Base-by-base conservation (phyloP, 2,888 invertebrate species). In the Mongoloraphidia duomilia region DNA sequence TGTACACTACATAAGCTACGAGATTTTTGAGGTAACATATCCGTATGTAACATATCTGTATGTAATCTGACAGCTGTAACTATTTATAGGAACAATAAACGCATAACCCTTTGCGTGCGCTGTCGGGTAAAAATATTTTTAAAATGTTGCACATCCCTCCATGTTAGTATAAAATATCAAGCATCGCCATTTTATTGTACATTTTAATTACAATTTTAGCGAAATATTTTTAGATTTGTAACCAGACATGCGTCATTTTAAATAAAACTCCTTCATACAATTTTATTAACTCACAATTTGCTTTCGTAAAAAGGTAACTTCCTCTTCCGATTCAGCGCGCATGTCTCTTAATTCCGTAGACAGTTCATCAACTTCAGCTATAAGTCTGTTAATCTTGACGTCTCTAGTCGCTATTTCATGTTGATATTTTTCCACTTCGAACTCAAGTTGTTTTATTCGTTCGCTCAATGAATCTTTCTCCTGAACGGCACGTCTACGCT, bases 361-460 rank as follows among this genome's bases (percentile, higher is more conserved):
- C 59, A 86, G 70, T 59, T 83, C 75, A 61, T 82, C 83, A 58
- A 83, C 79, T 69, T 87, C 86, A 54, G 79, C 76, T 59, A 78
- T 79, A 62, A 86, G 70, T 52, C 85, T 73, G 70, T 74, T 75
- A 68, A 82, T 79, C 75, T 80, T 82, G 52, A 79, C 79, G 58
- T 82, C 82, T 63, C 79, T 80, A 59, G 80, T 80, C 54, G 74
- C 73, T 58, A 82, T 67, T 58, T 78, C 79, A 58, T 79, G 74
- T 62, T 73, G 77, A 52, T 74, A 73, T 64, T 79, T 80, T 61
- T 82, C 81, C 53, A 83, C 64, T 57, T 82, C 80, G 3, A 74
- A 75, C 55, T 82, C 77, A 58, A 80, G 68, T 55, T 74, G 74
- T 55, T 74, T 70, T 11, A 84, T 72, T 63, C 76, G 76, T 54